Percentiles rank a stretch among this genome's conserved stretches.
These are phyloP conservation scores for Sciurus niger DNA, from an alignment of 2,113 vertebrate species.

Conservation along the genomic window DNA sequence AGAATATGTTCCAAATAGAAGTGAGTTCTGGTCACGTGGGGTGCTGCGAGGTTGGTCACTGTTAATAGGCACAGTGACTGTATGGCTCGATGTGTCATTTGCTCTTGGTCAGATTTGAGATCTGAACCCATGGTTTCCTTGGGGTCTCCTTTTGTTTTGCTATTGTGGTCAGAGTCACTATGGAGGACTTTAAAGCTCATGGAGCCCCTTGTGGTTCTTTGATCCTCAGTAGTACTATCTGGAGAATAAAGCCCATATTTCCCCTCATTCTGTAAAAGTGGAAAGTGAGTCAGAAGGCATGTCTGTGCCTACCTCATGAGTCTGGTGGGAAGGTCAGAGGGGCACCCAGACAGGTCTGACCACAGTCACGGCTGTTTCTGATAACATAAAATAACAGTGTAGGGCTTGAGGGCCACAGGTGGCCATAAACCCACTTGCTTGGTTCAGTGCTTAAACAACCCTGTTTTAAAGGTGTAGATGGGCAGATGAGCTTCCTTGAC, in stretches of 20 bases:
- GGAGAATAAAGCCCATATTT: neutral
- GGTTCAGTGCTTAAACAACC: neutral
- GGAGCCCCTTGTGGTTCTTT: neutral
- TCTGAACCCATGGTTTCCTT: too few species aligned
- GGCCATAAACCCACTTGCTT: rapidly evolving
- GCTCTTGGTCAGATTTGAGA: neutral
- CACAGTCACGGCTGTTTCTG: neutral
- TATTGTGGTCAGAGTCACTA: neutral
- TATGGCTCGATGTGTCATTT: rapidly evolving
- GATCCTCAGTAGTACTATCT: neutral
- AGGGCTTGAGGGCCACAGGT: neutral
- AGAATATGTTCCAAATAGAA: neutral
- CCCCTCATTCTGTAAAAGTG: neutral
- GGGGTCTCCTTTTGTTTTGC: neutral
- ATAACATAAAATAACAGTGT: rapidly evolving
- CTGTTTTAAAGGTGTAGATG: rapidly evolving
- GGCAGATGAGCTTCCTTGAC: rapidly evolving
- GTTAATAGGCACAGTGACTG: rapidly evolving
- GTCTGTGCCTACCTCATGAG: neutral
- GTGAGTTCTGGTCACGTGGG: neutral
- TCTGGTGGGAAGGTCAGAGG: too few species aligned
- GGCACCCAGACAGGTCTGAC: rapidly evolving
- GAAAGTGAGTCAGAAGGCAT: neutral
- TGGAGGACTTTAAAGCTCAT: neutral
- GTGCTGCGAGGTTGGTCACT: too few species aligned